Base-by-base conservation (phyloP, 1,140 invertebrate species). In the Drosophila melanica region DNA sequence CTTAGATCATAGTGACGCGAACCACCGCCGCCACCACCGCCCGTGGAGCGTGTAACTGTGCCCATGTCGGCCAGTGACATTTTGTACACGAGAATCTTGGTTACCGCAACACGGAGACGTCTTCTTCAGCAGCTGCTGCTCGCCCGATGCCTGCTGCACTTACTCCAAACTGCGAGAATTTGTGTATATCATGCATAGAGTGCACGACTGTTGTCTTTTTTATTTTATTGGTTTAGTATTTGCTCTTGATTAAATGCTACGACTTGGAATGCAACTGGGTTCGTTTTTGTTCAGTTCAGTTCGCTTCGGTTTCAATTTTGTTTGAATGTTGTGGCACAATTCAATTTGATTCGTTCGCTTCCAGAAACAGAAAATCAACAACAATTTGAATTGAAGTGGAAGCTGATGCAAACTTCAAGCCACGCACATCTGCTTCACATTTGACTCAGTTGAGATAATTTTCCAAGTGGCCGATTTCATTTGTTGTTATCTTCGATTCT, bases 21-120 rank as follows among this genome's bases (percentile, higher is more conserved):
- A 11, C 63, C 75, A 33, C 68, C 68, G 3, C 45, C 58, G 4
- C 69, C 72, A 12, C 74, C 72, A 8, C 65, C 62, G 14, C 66
- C 78, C 14, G 73, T 77, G 77, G 75, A 84, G 51, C 90, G 79
- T 14, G 77, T 68, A 51, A 76, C 80, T 68, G 90, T 91, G 72
- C 90, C 90, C 90, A 91, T 91, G 72, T 91, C 90, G 74, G 90
- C 90, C 55, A 91, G 63, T 64, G 90, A 91, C 90, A 91, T 91
- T 90, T 91, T 91, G 68, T 91, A 91, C 66, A 91, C 78, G 63
- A 91, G 74, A 90, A 90, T 90, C 73, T 90, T 90, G 84, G 51
- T 64, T 81, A 68, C 33, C 55, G 68, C 73, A 69, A 53, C 47
- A 50, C 44, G 14, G 44, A 57, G 35, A 59, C 48, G 51, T 39